Percentiles rank a stretch among this genome's conserved stretches.
Conservation (phyloP, 2,113 vertebrate genomes). For the Nerophis ophidion region DNA sequence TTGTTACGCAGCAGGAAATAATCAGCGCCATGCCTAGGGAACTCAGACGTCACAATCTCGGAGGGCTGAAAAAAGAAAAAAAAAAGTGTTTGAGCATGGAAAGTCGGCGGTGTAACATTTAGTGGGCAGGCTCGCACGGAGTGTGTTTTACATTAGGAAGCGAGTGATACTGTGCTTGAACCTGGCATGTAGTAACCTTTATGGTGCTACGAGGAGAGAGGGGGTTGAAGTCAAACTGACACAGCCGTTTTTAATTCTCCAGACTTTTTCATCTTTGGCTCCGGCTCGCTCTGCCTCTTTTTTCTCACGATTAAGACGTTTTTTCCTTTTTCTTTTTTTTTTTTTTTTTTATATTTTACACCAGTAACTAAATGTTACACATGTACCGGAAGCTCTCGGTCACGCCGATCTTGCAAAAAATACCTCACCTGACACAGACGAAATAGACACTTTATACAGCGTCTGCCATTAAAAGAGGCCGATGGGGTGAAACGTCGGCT, state of each 20-base stretch:
- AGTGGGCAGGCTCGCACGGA: slow-evolving; percentile 18
- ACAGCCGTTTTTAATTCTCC: slow-evolving; percentile 66
- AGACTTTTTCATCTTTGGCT: slow-evolving; percentile 58
- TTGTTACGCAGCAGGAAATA: slow-evolving; percentile 3
- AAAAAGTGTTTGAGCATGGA: slow-evolving; percentile 9
- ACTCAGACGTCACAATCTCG: background rate
- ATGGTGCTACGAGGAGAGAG: slow-evolving; percentile 54
- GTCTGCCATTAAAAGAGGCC: background rate
- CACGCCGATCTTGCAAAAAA: slow-evolving; percentile 15
- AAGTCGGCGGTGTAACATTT: slow-evolving; percentile 31
- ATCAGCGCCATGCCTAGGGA: slow-evolving; percentile 12
- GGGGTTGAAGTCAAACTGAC: slow-evolving; percentile 58
- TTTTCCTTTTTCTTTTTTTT: slow-evolving; percentile 10
- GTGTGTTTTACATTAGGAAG: slow-evolving; percentile 68
- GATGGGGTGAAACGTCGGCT: background rate
- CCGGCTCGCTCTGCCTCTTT: slow-evolving; percentile 25
- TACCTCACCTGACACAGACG: slow-evolving; percentile 22
- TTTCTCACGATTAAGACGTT: slow-evolving; percentile 44
- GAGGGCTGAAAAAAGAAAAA: slow-evolving; percentile 15
- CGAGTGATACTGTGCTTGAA: slow-evolving; percentile 68
- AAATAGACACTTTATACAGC: slow-evolving; percentile 15
- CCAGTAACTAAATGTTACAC: slow-evolving; percentile 9
- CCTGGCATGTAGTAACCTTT: slow-evolving; percentile 69
- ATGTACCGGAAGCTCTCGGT: slow-evolving; percentile 10
- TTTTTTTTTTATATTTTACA: background rate